These are phyloP conservation scores for Platysteira castanea DNA, from an alignment of 2,113 vertebrate species.

Conservation along the genomic window DNA sequence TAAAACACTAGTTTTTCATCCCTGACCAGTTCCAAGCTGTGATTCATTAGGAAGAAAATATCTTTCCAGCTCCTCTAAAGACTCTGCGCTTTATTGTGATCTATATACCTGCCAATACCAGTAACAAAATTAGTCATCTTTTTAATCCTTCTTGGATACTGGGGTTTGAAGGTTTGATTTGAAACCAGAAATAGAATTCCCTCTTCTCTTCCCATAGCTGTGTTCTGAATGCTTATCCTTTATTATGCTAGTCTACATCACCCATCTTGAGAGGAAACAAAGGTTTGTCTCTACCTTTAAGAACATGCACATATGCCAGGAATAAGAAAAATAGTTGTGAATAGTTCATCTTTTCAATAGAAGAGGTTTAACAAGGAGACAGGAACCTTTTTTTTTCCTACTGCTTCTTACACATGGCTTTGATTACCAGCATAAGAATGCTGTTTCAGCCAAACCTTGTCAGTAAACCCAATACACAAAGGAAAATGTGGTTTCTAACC, in stretches of 20 bases:
- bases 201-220: neutral
- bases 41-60: neutral
- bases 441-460: neutral
- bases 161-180: neutral
- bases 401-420: neutral
- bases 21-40: neutral
- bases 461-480: neutral
- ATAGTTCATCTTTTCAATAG: neutral
- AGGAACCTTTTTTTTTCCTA: neutral
- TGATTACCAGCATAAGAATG: neutral
- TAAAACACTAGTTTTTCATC: neutral
- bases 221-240: neutral
- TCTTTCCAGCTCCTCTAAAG: neutral
- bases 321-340: neutral
- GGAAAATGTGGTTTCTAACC: neutral
- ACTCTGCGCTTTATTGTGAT: neutral
- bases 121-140: neutral
- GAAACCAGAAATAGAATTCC: neutral
- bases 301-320: neutral
- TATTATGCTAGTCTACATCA: neutral
- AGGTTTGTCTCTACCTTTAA: neutral
- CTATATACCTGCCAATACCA: neutral
- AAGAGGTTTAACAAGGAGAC: neutral
- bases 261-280: neutral
- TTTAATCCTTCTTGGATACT: neutral